Evolutionary conservation across 2,797 vertebrate species (phyloP).

Genomic region (Helicolenus hilgendorfi): DNA sequence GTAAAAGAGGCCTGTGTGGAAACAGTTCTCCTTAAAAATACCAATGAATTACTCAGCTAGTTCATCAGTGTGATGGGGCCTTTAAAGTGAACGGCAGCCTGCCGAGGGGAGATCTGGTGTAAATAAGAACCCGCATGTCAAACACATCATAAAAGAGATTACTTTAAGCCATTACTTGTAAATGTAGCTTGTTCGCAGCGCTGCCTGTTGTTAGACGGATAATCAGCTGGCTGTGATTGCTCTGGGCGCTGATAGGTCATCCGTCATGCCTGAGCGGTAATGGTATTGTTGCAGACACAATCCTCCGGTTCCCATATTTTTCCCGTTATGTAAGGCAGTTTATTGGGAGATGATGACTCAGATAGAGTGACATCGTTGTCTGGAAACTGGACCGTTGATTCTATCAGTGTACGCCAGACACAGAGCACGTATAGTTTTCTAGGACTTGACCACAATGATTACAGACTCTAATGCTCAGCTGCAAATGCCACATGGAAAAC

Average conservation of each 20-base stretch:
- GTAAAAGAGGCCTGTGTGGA: conserved; percentile 13
- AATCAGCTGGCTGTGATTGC: conserved; percentile 42
- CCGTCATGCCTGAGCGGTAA: conserved; percentile 50
- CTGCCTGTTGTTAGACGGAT: conserved; percentile 16
- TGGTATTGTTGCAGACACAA: conserved; percentile 58
- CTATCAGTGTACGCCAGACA: conserved; percentile 32
- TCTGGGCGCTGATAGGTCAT: conserved; percentile 37
- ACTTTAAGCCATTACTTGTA: conserved; percentile 18
- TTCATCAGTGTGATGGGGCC: conserved; percentile 7
- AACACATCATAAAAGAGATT: conserved; percentile 34
- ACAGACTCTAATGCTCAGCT: conserved; percentile 67
- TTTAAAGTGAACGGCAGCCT: conserved; percentile 11
- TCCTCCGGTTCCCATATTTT: conserved; percentile 54
- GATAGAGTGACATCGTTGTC: conserved; percentile 65
- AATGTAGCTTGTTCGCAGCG: conserved; percentile 22
- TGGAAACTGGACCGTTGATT: conserved; percentile 56
- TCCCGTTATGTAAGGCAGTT: conserved; percentile 70
- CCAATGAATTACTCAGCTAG: conserved; percentile 29
- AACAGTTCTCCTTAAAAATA: conserved; percentile 20
- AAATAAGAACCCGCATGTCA: conserved; percentile 23
- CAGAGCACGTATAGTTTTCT: conserved; percentile 54
- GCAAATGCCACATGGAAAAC: conserved; percentile 82
- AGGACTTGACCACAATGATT: conserved; percentile 64
- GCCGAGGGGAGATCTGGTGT: neutral
- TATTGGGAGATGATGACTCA: conserved; percentile 71